Base-by-base conservation (phyloP, 2,113 vertebrate genomes). In the Corapipo altera region DNA sequence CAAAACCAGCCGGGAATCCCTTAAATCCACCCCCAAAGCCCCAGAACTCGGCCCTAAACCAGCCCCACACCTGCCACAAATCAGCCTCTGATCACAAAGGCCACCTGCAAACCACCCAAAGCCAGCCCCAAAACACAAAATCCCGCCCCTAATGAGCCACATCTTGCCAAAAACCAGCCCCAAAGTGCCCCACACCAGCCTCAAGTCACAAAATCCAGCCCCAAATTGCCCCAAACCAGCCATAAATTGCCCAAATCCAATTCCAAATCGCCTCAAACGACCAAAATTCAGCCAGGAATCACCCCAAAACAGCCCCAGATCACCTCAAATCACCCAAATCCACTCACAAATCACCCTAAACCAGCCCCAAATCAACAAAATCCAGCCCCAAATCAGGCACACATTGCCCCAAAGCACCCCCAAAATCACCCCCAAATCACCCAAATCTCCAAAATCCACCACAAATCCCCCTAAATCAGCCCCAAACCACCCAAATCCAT, bases 311-410 rank as follows among this genome's bases (percentile, higher is more conserved):
- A 54, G 28, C 28, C 52, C 28, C 15, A 30, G 17, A 17, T 54
- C 52, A 30, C 15, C 55, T 33, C 23, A 37, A 37, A 61, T 7
- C 13, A 33, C 61, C 18, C 14, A 39, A 73, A 15, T 20, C 12
- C 32, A n/a, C 12, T 12, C 7, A 1, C 4, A 41, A 69, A 51
- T n/a, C 33, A 7, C 12, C 6, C 1, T 9, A 61, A n/a, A 23
- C 26, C 30, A 28, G 27, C 26, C 51, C 51, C 51, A 52, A 54
- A 54, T 26, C 46, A 46, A 9, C 35, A n/a, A 14, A 46, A 59
- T 10, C 3, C 43, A 37, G 30, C 14, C 20, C 5, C 13, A 43
- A 41, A n/a, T 15, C 8, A 41, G 23, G 11, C 22, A 2, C 2
- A 30, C 10, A 57, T 10, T 21, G 17, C 33, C 19, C 20, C 27